Evolutionary conservation across 2,888 invertebrate genomes (phyloP).

Genomic region (Apocheima hispidaria): DNA sequence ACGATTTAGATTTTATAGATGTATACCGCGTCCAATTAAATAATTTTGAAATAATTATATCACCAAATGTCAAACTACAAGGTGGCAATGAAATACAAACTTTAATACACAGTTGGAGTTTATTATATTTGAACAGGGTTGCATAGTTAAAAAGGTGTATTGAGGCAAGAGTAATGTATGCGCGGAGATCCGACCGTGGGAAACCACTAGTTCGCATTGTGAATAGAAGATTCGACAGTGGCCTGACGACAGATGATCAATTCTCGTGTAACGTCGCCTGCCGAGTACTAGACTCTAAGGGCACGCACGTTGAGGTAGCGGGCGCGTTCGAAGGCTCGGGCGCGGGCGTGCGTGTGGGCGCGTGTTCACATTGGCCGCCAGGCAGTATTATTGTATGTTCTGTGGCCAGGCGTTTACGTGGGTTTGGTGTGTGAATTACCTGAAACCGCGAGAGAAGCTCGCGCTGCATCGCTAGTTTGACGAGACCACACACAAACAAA

Average conservation of each 20-base stretch:
- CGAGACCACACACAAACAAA: too few relatives aligned
- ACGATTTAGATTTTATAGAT: conserved; percentile 20
- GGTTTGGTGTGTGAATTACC: too few relatives aligned
- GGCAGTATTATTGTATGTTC: too few relatives aligned
- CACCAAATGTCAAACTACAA: conserved; percentile 41
- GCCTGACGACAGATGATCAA: conserved; percentile 30
- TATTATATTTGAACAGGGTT: conserved; percentile 6
- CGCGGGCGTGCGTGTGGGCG: too few relatives aligned
- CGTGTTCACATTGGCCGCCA: too few relatives aligned
- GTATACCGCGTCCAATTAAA: conserved; percentile 31
- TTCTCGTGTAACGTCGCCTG: too few relatives aligned
- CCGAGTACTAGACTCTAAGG: too few relatives aligned
- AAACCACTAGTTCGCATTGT: conserved; percentile 44
- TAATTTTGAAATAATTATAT: conserved; percentile 43
- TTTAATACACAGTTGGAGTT: conserved; percentile 22
- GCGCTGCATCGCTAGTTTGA: too few relatives aligned
- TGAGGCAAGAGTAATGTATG: conserved; percentile 37
- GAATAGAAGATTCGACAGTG: conserved; percentile 28
- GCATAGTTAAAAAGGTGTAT: conserved; percentile 13
- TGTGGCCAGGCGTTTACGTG: too few relatives aligned
- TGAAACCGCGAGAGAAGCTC: too few relatives aligned
- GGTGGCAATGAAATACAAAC: conserved; percentile 19
- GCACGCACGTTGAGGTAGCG: too few relatives aligned
- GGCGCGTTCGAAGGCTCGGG: too few relatives aligned
- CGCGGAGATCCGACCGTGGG: conserved; percentile 42